Evolutionary conservation across 1,140 invertebrate species (phyloP).

Genomic region (Formica exsecta): DNA sequence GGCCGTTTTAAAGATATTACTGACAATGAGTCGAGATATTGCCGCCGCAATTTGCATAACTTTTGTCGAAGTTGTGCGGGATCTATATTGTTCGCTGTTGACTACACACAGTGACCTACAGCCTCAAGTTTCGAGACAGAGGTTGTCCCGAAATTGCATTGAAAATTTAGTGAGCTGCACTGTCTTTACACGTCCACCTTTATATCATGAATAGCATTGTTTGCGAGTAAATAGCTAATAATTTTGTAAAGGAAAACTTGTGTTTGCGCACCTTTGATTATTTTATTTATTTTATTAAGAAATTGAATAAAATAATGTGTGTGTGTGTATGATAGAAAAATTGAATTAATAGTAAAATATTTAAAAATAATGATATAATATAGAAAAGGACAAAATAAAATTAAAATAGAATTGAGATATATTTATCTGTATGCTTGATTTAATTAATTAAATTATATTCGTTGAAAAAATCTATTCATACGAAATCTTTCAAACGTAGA

Average conservation of each 20-base stretch:
- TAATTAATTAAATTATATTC: background rate
- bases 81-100: conserved; percentile 32
- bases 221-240: background rate
- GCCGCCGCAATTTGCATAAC: conserved; percentile 43
- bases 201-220: conserved; percentile 2
- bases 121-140: conserved; percentile 29
- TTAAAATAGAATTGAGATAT: background rate
- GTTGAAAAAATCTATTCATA: background rate
- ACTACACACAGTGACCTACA: conserved; percentile 15
- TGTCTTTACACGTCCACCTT: conserved; percentile 22
- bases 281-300: background rate
- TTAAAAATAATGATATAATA: too few relatives aligned
- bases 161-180: conserved; percentile 6
- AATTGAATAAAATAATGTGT: background rate
- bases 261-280: background rate
- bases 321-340: too few relatives aligned
- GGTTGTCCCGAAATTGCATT: conserved; percentile 37
- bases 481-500: background rate
- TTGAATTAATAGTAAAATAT: too few relatives aligned
- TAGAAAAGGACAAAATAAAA: background rate
- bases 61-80: conserved; percentile 30
- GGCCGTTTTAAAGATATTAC: background rate
- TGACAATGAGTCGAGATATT: background rate
- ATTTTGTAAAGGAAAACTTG: conserved; percentile 9
- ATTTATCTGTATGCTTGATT: background rate